phyloP scores from a whole-genome alignment of 2,888 invertebrate genomes.

The Norana najaformis region DNA sequence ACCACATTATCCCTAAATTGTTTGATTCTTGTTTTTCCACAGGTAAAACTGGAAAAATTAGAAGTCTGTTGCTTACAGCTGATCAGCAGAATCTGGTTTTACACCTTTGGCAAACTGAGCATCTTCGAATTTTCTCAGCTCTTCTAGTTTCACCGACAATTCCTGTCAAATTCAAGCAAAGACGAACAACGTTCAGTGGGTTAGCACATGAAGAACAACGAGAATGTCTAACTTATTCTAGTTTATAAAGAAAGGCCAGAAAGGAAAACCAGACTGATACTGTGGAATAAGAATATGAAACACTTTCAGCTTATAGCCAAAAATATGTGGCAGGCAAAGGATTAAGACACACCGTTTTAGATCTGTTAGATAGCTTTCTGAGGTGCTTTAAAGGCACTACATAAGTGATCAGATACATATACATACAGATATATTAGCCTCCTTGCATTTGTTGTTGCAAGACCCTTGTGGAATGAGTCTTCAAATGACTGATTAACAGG shows the following conservation, averaged over 20 bases:
- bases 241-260: neutral
- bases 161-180: slow-evolving; percentile 30
- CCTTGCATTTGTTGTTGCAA: neutral
- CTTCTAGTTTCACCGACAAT: slow-evolving; percentile 35
- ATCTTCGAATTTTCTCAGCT: slow-evolving; percentile 40
- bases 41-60: neutral
- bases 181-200: neutral
- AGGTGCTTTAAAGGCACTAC: too few relatives aligned
- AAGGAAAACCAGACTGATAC: neutral
- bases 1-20: neutral
- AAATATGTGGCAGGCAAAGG: too few relatives aligned
- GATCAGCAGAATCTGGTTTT: slow-evolving; percentile 19
- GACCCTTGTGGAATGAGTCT: too few relatives aligned
- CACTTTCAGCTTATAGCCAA: too few relatives aligned
- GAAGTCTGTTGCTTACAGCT: slow-evolving; percentile 30
- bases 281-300: neutral
- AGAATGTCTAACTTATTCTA: neutral
- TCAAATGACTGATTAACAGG: too few relatives aligned
- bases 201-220: neutral
- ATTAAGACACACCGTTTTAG: too few relatives aligned
- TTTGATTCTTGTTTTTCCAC: too few relatives aligned
- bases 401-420: too few relatives aligned
- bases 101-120: slow-evolving; percentile 30
- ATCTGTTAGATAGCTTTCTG: too few relatives aligned
- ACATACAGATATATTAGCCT: too few relatives aligned